These are phyloP conservation scores for Centropus bengalensis DNA, from an alignment of 2,113 vertebrate genomes.

Conservation along the genomic window DNA sequence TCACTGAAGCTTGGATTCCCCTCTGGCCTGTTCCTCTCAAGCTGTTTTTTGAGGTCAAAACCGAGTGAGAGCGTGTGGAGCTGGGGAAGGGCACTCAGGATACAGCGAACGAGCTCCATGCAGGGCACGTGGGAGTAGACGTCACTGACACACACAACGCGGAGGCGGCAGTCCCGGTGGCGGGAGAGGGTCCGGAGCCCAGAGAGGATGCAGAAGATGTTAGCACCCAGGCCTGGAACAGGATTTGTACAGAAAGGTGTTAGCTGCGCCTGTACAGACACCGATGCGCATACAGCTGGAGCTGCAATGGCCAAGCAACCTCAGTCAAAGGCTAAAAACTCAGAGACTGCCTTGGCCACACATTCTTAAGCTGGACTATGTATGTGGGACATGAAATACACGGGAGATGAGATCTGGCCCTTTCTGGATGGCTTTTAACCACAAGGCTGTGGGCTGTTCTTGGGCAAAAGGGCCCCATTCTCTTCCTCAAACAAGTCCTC, in stretches of 20 bases:
- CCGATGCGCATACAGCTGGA: rapidly evolving
- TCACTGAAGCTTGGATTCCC: slow-evolving; percentile 44
- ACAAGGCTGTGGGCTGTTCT: neutral
- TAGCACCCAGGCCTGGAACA: slow-evolving; percentile 76
- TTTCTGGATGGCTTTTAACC: rapidly evolving
- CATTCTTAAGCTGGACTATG: neutral
- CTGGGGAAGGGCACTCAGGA: slow-evolving; percentile 73
- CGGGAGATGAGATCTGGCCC: neutral
- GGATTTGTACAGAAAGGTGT: slow-evolving; percentile 6
- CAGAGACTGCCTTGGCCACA: rapidly evolving
- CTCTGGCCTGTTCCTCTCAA: slow-evolving; percentile 61
- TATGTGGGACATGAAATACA: no score
- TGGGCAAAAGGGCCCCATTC: neutral
- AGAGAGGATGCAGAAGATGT: slow-evolving; percentile 77
- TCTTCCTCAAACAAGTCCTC: neutral
- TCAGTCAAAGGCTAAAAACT: neutral
- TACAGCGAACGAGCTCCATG: slow-evolving; percentile 72
- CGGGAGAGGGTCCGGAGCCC: slow-evolving; percentile 75
- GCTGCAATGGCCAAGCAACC: neutral
- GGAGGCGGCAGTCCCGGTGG: slow-evolving; percentile 67
- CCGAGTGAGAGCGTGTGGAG: slow-evolving; percentile 74
- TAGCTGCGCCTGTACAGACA: neutral
- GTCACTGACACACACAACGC: slow-evolving; percentile 75
- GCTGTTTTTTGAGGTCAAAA: slow-evolving; percentile 78
- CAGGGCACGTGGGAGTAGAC: slow-evolving; percentile 78